Conservation (phyloP, 2,888 invertebrate genomes). For the Norana najaformis region DNA sequence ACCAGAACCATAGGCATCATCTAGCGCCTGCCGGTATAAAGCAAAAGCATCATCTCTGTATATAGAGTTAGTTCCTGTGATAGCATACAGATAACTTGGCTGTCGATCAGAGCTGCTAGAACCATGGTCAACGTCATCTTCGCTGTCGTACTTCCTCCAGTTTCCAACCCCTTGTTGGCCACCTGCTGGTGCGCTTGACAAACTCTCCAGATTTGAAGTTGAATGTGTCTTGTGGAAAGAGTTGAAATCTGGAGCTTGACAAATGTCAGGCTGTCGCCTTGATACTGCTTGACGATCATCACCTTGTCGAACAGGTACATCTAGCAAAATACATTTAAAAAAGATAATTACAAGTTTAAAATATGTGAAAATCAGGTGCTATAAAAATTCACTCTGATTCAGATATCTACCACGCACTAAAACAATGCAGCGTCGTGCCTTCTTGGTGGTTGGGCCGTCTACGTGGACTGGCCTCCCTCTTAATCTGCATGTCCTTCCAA, state of each 20-base stretch:
- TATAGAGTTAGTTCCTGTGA: conserved; percentile 18
- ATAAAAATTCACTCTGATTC: neutral
- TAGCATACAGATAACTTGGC: conserved; percentile 56
- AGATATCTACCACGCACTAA: too few relatives aligned
- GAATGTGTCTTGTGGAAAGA: neutral
- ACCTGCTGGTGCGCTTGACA: neutral
- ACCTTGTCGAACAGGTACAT: neutral
- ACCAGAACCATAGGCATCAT: neutral
- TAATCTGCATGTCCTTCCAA: too few relatives aligned
- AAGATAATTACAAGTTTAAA: too few relatives aligned
- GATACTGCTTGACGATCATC: neutral
- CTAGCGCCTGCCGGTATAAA: neutral
- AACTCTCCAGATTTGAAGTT: neutral
- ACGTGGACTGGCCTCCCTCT: too few relatives aligned
- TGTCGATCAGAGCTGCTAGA: conserved; percentile 46
- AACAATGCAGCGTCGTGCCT: too few relatives aligned
- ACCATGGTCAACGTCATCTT: neutral
- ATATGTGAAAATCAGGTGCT: neutral
- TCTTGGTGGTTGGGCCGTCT: too few relatives aligned
- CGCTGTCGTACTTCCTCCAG: neutral
- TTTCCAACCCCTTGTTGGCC: neutral
- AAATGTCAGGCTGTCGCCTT: neutral
- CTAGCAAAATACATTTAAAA: too few relatives aligned
- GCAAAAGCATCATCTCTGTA: neutral
- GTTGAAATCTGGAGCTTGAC: neutral